Evolutionary conservation across 2,797 vertebrate species (phyloP).

Genomic region (Apogon talboti): DNA sequence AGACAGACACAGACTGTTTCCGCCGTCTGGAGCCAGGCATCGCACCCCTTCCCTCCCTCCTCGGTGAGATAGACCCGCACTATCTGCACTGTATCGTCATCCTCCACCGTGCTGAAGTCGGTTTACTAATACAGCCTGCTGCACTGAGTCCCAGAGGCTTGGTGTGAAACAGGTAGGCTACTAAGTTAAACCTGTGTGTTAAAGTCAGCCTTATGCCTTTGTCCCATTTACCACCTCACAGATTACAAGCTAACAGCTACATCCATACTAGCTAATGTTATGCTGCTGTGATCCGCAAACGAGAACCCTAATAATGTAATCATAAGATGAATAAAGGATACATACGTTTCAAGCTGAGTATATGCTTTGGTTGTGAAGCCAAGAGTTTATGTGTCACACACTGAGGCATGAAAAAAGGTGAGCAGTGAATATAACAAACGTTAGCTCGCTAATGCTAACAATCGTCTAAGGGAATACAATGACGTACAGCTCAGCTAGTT

Average conservation of each 20-base stretch:
- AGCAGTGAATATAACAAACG: background rate
- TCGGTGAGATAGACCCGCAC: background rate
- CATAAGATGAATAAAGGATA: accelerated
- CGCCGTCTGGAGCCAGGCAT: constrained; percentile 14
- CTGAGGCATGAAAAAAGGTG: background rate
- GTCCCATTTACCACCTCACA: constrained; percentile 38
- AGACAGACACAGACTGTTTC: constrained; percentile 23
- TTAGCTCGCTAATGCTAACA: background rate
- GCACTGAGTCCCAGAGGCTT: background rate
- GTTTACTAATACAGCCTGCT: constrained; percentile 1
- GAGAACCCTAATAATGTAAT: background rate
- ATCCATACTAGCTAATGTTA: constrained; percentile 29
- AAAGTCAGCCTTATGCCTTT: constrained; percentile 45
- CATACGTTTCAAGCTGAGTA: accelerated
- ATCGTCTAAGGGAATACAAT: background rate
- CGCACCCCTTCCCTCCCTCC: background rate
- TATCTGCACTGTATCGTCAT: background rate
- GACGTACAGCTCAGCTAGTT: background rate
- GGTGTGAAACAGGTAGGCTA: constrained; percentile 42
- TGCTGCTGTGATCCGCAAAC: constrained; percentile 10
- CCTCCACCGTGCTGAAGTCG: background rate
- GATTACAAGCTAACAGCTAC: constrained; percentile 45
- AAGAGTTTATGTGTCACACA: background rate
- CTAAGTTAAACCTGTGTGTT: background rate
- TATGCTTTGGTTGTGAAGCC: accelerated